Percentiles rank a stretch among this genome's conserved stretches.
These are phyloP conservation scores for Eulemur mongoz DNA, from an alignment of 2,797 vertebrate genomes.

Conservation along the genomic window DNA sequence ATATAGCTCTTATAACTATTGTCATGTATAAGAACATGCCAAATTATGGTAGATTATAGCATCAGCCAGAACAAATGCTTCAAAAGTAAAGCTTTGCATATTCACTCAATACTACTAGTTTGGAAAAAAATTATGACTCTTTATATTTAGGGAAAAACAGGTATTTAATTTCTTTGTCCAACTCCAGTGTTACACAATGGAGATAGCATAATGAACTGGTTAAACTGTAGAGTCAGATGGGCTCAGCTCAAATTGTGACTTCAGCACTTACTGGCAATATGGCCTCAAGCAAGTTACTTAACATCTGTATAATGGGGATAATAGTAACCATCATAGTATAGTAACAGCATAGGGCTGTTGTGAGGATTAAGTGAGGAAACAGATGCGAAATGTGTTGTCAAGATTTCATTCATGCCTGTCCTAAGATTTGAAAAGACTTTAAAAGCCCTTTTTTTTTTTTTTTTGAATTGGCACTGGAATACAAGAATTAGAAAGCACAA, in stretches of 20 bases:
- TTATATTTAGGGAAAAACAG: neutral
- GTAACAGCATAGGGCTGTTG: neutral
- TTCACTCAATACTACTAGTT: neutral
- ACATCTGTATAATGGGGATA: neutral
- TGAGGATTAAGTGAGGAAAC: neutral
- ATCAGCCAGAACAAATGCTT: neutral
- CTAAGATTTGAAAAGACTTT: slow-evolving; percentile 33
- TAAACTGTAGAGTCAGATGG: neutral
- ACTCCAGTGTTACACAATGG: neutral
- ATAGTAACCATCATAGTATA: neutral
- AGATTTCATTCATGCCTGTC: neutral
- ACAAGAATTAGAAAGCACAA: neutral
- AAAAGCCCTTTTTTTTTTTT: neutral
- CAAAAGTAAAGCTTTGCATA: neutral
- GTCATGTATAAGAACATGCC: neutral
- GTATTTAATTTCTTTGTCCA: neutral
- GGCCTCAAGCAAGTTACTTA: neutral
- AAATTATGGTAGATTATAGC: neutral
- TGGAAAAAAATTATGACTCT: neutral
- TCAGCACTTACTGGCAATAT: neutral
- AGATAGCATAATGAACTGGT: neutral
- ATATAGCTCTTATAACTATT: neutral
- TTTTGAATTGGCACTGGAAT: neutral
- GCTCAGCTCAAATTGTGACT: neutral
- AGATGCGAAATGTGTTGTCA: neutral